A percentile compares a stretch with the other conserved stretches of the same genome.
Conservation (phyloP, 1,140 invertebrate species). For the Idris sp. region DNA sequence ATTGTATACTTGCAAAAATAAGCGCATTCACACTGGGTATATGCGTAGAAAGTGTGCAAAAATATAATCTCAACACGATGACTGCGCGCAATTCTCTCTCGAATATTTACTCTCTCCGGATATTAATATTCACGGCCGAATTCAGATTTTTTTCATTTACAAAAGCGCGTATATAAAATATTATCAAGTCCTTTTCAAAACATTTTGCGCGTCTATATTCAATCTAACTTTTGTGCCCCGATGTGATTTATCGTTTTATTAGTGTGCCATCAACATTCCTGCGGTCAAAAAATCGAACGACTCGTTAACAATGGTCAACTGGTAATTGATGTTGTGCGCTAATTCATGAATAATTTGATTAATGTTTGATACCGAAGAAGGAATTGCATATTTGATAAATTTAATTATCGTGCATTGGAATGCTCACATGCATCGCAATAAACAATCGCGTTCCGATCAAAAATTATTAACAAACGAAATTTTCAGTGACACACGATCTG, state of each 20-base stretch:
- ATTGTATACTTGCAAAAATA: slow-evolving; percentile 32
- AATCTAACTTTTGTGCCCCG: slow-evolving; percentile 18
- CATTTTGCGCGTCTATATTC: slow-evolving; percentile 11
- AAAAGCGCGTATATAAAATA: slow-evolving; percentile 17
- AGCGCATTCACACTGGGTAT: slow-evolving; percentile 14
- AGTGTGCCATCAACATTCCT: slow-evolving; percentile 20
- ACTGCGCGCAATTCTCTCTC: slow-evolving; percentile 28
- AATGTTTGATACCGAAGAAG: slow-evolving; percentile 3
- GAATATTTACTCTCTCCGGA: slow-evolving; percentile 20
- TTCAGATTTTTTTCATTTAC: slow-evolving; percentile 30
- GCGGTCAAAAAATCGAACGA: slow-evolving; percentile 8
- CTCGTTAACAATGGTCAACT: slow-evolving; percentile 1
- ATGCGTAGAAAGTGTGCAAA: no score
- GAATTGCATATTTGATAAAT: slow-evolving; percentile 10
- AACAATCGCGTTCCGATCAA: no score
- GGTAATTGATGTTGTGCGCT: slow-evolving; percentile 4
- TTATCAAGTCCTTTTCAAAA: slow-evolving; percentile 16
- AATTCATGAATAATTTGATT: slow-evolving; percentile 21
- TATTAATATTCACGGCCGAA: slow-evolving; percentile 49
- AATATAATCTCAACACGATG: slow-evolving; percentile 41
- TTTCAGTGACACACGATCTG: no score
- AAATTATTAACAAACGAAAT: no score
- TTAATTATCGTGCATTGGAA: slow-evolving; percentile 16
- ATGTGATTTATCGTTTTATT: slow-evolving; percentile 50
- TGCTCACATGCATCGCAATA: slow-evolving; percentile 7